Base-by-base conservation (phyloP, 2,888 invertebrate species). In the Tenthredo scrophulariae region DNA sequence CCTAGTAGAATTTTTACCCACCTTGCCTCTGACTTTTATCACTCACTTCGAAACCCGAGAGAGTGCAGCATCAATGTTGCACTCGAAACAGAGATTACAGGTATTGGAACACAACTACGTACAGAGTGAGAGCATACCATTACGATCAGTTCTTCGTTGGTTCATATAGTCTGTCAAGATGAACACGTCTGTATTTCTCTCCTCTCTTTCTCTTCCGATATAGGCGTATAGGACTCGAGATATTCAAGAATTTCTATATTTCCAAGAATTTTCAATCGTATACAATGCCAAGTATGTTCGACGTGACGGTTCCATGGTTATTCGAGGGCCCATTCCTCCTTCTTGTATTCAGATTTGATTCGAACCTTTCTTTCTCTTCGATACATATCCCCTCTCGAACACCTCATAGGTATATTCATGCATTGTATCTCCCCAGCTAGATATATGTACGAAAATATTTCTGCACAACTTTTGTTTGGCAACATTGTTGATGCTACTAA, bases 221-320 rank as follows among this genome's bases (percentile, higher is more conserved):
- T 50, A 5, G 4, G 33, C 10, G 22, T 40, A 77, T 33, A 15
- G n/a, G 62, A 62, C 22, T 40, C 13, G 79, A 13, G 79, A 29
- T 62, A 80, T 80, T 40, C 22, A 62, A 80, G 58, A 80, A 62
- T 40, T 62, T 80, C 26, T 62, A 77, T 77, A 77, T 62, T 62
- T 62, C 18, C 80, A 80, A 80, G 80, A 62, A 80, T 62, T 80
- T 80, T 62, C 80, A 40, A 80, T 58, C 80, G 58, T 80, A 80
- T 40, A 58, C 40, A 80, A 58, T 80, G 40, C 80, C 62, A 15
- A 80, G 62, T 62, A 62, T 80, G 37, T 62, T 80, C 40, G 62
- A 33, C 33, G 22, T 50, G 62, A 80, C 62, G 80, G 62, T 80
- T 80, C 80, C 80, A 13, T 80, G 80, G 80, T 62, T 62, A 80